A percentile compares a stretch with the other conserved stretches of the same genome.
These are phyloP conservation scores for Perca schrenkii DNA, from an alignment of 2,113 vertebrate species.

Conservation along the genomic window DNA sequence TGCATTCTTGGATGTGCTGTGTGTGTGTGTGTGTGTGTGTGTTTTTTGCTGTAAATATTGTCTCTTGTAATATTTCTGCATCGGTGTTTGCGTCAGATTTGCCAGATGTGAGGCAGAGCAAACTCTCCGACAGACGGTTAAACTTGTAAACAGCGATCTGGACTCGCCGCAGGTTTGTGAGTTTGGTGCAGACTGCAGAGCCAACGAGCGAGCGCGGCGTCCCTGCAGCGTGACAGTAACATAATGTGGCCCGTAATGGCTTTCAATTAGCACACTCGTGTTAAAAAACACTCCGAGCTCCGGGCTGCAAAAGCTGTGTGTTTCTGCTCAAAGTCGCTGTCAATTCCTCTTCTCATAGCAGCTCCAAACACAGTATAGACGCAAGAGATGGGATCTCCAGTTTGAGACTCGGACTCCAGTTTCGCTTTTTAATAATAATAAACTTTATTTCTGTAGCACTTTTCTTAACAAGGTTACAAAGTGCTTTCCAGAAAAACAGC, in stretches of 20 bases:
- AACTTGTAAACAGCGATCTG: conserved; percentile 18
- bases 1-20: conserved; percentile 13
- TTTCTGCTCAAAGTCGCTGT: not conserved
- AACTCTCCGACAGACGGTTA: conserved; percentile 4
- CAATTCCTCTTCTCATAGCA: not conserved
- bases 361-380: too few species aligned
- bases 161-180: conserved; percentile 18
- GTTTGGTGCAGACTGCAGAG: not conserved
- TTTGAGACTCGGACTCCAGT: too few species aligned
- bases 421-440: too few species aligned
- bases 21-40: conserved; percentile 7
- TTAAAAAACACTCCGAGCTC: not conserved
- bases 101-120: not conserved
- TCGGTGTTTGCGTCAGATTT: conserved; percentile 14
- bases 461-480: too few species aligned
- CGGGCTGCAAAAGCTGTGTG: too few species aligned
- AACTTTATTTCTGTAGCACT: too few species aligned
- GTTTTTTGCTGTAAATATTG: not conserved
- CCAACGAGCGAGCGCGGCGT: conserved; percentile 3
- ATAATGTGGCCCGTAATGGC: conserved; percentile 66
- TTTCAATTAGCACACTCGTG: conserved; percentile 67
- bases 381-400: too few species aligned
- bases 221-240: conserved; percentile 46
- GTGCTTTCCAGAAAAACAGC: too few species aligned
- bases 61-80: conserved; percentile 37